These are phyloP conservation scores for Leptodactylus fuscus DNA, from an alignment of 2,113 vertebrate genomes.

Conservation along the genomic window DNA sequence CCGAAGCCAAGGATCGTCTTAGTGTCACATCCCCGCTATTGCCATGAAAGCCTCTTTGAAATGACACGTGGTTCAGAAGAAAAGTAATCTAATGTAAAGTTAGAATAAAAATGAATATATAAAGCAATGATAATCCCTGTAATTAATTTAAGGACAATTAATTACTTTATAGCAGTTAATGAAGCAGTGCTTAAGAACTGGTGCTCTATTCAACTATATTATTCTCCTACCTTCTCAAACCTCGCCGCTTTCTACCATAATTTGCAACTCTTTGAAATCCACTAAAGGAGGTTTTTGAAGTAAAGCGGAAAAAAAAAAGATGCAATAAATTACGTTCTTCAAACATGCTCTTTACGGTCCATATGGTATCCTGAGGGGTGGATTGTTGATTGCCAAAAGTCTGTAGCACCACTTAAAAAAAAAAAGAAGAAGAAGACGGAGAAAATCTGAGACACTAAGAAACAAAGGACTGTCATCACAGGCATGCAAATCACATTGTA, in stretches of 20 bases:
- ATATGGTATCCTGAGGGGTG: conserved; percentile 49
- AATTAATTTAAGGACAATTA: conserved; percentile 36
- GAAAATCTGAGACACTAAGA: conserved; percentile 32
- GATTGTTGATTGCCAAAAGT: conserved; percentile 50
- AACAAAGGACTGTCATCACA: conserved; percentile 43
- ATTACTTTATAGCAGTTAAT: conserved; percentile 35
- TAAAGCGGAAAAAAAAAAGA: conserved; percentile 44
- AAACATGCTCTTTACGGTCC: conserved; percentile 40
- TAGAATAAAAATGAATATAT: background rate
- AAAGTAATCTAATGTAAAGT: background rate
- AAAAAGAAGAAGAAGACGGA: background rate
- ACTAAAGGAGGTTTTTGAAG: conserved; percentile 18
- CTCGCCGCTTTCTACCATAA: conserved; percentile 21
- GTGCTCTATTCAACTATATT: background rate
- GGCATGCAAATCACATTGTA: conserved; percentile 41
- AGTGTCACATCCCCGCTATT: background rate
- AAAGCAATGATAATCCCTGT: conserved; percentile 26
- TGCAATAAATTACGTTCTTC: conserved; percentile 47
- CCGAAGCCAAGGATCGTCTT: background rate
- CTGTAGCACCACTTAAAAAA: conserved; percentile 25
- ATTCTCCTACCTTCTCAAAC: conserved; percentile 38
- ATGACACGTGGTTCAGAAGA: background rate
- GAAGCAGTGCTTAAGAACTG: conserved; percentile 15
- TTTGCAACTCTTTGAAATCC: conserved; percentile 46
- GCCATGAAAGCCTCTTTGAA: background rate